A percentile compares a stretch with the other conserved stretches of the same genome.
These are phyloP conservation scores for Xyrauchen texanus DNA, from an alignment of 2,113 vertebrate genomes.

Conservation along the genomic window DNA sequence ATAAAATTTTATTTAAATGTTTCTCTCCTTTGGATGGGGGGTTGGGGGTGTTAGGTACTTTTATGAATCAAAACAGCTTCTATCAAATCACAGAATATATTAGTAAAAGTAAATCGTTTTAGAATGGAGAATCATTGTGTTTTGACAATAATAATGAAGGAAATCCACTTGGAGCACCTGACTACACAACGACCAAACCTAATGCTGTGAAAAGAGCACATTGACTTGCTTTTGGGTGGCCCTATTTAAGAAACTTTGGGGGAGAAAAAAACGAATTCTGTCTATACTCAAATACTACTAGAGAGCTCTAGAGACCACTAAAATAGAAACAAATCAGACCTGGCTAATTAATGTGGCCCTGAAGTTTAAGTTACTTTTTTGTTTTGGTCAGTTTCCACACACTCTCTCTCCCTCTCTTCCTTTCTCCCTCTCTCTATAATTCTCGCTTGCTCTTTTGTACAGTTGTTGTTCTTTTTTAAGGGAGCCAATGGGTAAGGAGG, in stretches of 20 bases:
- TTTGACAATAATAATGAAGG: background rate
- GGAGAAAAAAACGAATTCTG: constrained; percentile 64
- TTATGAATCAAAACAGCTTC: no score
- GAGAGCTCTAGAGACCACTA: constrained; percentile 64
- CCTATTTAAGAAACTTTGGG: constrained; percentile 66
- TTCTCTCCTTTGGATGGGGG: background rate
- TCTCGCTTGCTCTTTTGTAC: background rate
- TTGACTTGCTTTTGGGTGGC: constrained; percentile 69
- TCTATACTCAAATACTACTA: constrained; percentile 62
- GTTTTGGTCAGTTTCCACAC: constrained; percentile 6
- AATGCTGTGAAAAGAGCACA: constrained; percentile 48
- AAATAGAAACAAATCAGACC: constrained; percentile 69
- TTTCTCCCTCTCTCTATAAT: background rate
- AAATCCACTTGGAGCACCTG: constrained; percentile 1
- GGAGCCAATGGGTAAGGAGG: background rate
- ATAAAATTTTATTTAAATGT: no score
- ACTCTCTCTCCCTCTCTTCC: background rate
- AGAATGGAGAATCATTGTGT: background rate
- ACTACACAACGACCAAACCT: constrained; percentile 9
- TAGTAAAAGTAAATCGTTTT: background rate
- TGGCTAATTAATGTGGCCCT: constrained; percentile 72
- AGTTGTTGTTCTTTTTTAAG: background rate
- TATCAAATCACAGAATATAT: no score
- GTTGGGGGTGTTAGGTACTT: no score
- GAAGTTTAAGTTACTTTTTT: constrained; percentile 44